phyloP scores from a whole-genome alignment of 1,140 invertebrate genomes.

The Drosophila willistoni region DNA sequence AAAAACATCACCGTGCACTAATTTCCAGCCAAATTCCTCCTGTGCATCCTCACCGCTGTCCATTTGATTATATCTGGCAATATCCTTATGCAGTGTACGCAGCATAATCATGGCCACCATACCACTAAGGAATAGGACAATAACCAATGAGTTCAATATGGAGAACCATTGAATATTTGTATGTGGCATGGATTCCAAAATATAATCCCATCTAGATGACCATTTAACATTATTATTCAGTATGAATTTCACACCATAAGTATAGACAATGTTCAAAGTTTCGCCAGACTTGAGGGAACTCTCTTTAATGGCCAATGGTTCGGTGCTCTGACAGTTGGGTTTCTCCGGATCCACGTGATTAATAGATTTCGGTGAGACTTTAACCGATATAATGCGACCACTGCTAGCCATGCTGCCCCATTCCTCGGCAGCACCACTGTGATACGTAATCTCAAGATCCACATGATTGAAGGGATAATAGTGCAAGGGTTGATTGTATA shows the following conservation, averaged over 20 bases:
- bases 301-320: conserved; percentile 88
- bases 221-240: conserved; percentile 95
- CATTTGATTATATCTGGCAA: conserved; percentile 99
- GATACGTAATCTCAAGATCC: conserved; percentile 96
- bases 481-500: conserved; percentile 86
- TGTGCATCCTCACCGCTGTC: conserved; percentile 97
- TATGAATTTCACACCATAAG: conserved; percentile 93
- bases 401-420: conserved; percentile 93
- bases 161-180: conserved; percentile 99
- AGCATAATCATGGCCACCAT: conserved; percentile 99
- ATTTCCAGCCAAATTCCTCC: conserved; percentile 99
- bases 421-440: conserved; percentile 92
- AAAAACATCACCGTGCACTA: conserved; percentile 98
- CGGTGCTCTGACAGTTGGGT: conserved; percentile 85
- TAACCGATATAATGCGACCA: conserved; percentile 94
- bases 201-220: conserved; percentile 99
- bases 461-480: conserved; percentile 99
- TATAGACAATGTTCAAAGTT: conserved; percentile 90
- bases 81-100: conserved; percentile 98
- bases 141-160: conserved; percentile 95
- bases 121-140: conserved; percentile 95
- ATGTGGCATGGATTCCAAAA: conserved; percentile 98
- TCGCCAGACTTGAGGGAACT: conserved; percentile 84
- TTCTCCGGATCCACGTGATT: conserved; percentile 85
- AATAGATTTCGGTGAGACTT: conserved; percentile 91